Evolutionary conservation across 2,888 invertebrate genomes (phyloP), one percentile per base, ranked within the genome.

Genomic region (Lasioglossum calceatum): DNA sequence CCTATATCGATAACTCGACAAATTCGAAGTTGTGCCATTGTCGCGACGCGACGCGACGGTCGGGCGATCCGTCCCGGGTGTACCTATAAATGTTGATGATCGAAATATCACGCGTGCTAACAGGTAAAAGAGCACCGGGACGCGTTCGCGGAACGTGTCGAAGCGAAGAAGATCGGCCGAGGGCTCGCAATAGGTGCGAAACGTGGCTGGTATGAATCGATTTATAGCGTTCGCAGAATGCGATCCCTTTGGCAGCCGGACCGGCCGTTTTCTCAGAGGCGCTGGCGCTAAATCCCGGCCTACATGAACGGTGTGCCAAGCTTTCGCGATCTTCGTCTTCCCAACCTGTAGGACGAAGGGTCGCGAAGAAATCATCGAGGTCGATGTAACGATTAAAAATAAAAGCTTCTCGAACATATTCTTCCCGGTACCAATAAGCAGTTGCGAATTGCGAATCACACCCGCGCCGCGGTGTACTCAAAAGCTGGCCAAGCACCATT

Each of bases 201-300:
- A 12, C 39, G 79, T 81, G 79, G 79, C 70, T 58, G 77, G 75
- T 89, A 90, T 82, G 82, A 82, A 87, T 85, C 89, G 91, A 92
- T 92, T 92, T 92, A 89, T 91, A 90, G 91, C 87, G 84, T 94
- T 93, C 94, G 93, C 77, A 92, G 93, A 93, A 94, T 90, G 87
- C 87, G 91, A 91, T 92, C 93, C 91, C 91, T 92, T 94, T 94
- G 94, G 94, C 94, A 94, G 89, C 82, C 88, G 79, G 77, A 85
- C 86, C 76, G 82, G 84, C 87, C 85, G 88, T 88, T 91, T 93
- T 94, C 94, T 89, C 87, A 92, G 94, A 94, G 93, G 87, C 92
- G 92, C 92, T 94, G 94, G 93, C 93, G 93, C 90, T 90, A 85
- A 76, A 76, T 90, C 87, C 71, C 88, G 92, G 85, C 94, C 93